These are phyloP conservation scores for Oxyura jamaicensis DNA, from an alignment of 2,113 vertebrate species.

Conservation along the genomic window DNA sequence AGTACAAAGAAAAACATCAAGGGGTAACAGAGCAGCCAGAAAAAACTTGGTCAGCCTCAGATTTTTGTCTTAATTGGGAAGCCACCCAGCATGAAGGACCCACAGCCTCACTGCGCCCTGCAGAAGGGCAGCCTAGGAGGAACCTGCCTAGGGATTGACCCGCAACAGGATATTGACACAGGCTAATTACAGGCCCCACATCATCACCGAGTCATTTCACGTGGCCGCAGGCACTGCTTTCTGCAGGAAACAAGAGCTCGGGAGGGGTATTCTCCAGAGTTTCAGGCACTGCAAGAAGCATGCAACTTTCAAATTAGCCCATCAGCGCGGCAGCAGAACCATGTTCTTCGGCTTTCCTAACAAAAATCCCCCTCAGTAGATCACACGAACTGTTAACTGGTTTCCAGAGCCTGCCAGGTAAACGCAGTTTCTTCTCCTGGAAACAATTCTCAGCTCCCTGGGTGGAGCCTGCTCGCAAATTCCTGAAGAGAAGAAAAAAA, in stretches of 20 bases:
- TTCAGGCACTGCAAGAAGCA: not conserved
- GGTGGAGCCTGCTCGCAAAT: conserved; percentile 49
- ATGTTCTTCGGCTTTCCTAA: not conserved
- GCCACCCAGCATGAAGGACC: not conserved
- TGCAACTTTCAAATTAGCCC: not conserved
- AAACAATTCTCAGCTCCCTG: conserved; percentile 46
- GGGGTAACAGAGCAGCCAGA: not conserved
- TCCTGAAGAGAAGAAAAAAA: conserved; percentile 54
- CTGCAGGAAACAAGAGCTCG: conserved; percentile 21
- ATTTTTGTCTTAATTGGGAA: not conserved
- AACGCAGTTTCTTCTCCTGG: conserved; percentile 1
- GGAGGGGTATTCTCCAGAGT: conserved; percentile 8
- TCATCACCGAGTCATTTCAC: conserved; percentile 42
- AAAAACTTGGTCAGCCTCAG: not conserved
- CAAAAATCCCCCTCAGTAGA: not conserved
- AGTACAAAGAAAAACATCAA: not conserved
- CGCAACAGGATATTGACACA: conserved; percentile 27
- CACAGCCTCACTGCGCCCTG: rapidly evolving
- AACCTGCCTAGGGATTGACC: not conserved
- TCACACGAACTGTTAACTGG: conserved; percentile 37
- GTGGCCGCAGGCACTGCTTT: conserved; percentile 25
- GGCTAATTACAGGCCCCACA: conserved; percentile 54
- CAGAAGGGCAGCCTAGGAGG: not conserved
- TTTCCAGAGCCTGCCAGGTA: conserved; percentile 51
- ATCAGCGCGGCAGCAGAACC: not conserved